These are phyloP conservation scores for Melierax canorus DNA, from an alignment of 2,113 vertebrate species.

Conservation along the genomic window DNA sequence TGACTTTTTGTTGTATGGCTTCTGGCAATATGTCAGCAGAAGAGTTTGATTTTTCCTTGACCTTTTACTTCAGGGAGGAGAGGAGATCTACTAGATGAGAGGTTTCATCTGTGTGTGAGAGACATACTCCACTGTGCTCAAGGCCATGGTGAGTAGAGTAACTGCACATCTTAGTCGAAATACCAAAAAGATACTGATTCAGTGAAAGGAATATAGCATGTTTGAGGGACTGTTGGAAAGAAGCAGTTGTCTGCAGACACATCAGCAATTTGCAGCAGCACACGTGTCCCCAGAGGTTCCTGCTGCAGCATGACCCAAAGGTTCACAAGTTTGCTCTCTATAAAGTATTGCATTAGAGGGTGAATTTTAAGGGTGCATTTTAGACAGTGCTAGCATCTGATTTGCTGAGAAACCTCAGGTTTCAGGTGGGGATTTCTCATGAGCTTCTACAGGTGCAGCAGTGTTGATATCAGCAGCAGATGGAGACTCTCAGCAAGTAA, in stretches of 20 bases:
- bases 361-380: not conserved
- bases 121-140: not conserved
- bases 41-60: not conserved
- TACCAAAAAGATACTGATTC: not conserved
- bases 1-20: not conserved
- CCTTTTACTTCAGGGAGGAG: not conserved
- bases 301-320: not conserved
- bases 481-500: not conserved
- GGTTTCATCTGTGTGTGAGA: not conserved
- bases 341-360: not conserved
- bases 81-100: not conserved
- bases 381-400: not conserved
- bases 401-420: not conserved
- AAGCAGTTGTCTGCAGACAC: not conserved
- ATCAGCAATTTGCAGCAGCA: not conserved
- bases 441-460: not conserved
- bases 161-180: not conserved
- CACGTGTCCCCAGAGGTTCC: rapidly evolving
- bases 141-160: not conserved
- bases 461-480: not conserved
- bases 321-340: not conserved
- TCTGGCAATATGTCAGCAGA: not conserved
- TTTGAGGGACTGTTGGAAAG: not conserved
- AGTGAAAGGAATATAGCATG: not conserved
- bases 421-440: not conserved